Conservation (phyloP, 2,888 invertebrate genomes). For the Didymodactylos carnosus region DNA sequence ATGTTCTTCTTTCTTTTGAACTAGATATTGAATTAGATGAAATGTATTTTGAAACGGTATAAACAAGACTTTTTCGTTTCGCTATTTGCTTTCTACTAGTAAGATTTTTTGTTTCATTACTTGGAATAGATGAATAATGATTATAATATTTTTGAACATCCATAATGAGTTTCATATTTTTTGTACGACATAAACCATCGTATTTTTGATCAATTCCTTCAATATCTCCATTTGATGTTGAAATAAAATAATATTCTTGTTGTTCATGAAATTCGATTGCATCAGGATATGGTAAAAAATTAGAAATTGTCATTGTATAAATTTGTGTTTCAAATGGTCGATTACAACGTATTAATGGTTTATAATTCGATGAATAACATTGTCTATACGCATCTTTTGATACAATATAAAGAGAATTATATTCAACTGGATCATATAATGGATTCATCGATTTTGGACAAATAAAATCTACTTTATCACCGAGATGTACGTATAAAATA, state of each 20-base stretch:
- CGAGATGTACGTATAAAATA: neutral
- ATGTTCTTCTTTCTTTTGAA: no score
- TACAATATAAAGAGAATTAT: neutral
- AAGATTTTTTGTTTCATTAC: neutral
- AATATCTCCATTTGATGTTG: neutral
- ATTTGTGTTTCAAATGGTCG: neutral
- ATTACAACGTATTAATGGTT: neutral
- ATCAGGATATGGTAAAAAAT: neutral
- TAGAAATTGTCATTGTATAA: neutral
- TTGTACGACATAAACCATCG: neutral
- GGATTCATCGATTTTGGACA: neutral
- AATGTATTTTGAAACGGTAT: no score
- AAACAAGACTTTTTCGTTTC: neutral
- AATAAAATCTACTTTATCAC: neutral
- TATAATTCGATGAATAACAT: neutral
- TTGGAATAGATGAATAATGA: neutral
- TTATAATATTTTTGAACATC: neutral
- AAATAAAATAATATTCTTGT: neutral
- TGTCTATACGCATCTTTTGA: neutral
- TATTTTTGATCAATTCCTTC: neutral
- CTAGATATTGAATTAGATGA: no score
- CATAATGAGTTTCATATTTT: neutral
- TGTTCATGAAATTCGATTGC: neutral
- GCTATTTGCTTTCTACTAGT: no score
- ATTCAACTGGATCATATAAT: neutral